These are phyloP conservation scores for Lepus oiostolus DNA, from an alignment of 2,797 vertebrate species.

Conservation along the genomic window DNA sequence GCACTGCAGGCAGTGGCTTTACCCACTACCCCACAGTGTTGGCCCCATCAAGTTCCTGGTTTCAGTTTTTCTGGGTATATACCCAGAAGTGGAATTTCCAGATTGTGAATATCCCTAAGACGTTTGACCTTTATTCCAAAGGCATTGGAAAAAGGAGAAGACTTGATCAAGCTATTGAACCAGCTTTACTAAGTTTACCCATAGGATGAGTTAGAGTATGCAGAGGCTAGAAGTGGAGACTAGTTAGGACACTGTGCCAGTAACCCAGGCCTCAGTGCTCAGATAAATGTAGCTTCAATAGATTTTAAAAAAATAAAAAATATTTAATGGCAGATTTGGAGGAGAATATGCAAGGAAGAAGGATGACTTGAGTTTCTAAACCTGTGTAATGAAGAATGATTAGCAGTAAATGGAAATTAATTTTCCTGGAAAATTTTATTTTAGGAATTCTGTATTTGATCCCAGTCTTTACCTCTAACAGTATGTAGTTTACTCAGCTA, in stretches of 20 bases:
- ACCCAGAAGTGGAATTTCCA: background rate
- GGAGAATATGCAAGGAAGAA: background rate
- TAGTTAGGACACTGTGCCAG: background rate
- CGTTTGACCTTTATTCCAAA: background rate
- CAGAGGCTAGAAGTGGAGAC: background rate
- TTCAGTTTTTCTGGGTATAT: background rate
- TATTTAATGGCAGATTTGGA: background rate
- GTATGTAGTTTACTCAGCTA: background rate
- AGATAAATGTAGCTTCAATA: background rate
- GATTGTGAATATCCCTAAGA: background rate
- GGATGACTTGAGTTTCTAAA: constrained; percentile 29
- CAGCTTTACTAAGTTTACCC: background rate
- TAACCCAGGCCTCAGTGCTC: background rate
- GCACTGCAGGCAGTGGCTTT: no score
- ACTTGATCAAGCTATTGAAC: background rate
- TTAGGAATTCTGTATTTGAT: background rate
- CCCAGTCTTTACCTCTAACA: background rate
- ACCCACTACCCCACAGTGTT: no score
- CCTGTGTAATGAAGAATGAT: background rate
- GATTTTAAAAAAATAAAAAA: background rate
- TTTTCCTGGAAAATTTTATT: constrained; percentile 40
- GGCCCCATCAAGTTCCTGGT: background rate
- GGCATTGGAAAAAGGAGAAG: constrained; percentile 34
- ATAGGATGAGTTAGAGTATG: background rate
- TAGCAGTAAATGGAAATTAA: background rate